Conservation (phyloP, 2,888 invertebrate genomes). For the Strigamia transsilvanica region DNA sequence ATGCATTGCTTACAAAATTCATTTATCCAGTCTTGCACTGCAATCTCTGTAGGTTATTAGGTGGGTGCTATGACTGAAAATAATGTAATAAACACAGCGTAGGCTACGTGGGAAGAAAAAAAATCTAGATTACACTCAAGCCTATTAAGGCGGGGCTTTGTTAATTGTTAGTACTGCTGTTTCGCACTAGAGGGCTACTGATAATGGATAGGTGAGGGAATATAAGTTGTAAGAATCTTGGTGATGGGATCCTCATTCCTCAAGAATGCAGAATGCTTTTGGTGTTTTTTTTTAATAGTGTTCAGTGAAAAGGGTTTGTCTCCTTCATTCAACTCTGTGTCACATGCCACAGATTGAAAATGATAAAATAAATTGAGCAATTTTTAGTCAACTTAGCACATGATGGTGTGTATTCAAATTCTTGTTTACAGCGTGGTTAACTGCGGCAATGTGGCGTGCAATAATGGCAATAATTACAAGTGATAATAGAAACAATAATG, state of each 20-base stretch:
- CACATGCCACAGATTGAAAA: conserved; percentile 10
- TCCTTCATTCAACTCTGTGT: not conserved
- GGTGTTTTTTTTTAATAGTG: not conserved
- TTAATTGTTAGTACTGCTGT: not conserved
- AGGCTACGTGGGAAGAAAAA: not conserved
- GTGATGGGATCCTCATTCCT: not conserved
- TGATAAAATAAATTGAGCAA: conserved; percentile 20
- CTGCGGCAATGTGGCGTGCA: not conserved
- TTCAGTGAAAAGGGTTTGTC: not conserved
- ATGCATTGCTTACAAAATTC: conserved; percentile 20
- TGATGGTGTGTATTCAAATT: not conserved
- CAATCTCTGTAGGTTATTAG: conserved; percentile 12
- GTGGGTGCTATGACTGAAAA: conserved; percentile 14
- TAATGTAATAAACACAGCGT: conserved; percentile 7
- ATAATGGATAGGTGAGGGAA: conserved; percentile 6
- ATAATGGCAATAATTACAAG: not conserved
- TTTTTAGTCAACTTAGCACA: conserved; percentile 13
- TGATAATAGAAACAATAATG: not conserved
- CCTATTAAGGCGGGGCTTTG: conserved; percentile 5
- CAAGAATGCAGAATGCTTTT: not conserved
- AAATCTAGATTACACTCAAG: conserved; percentile 20
- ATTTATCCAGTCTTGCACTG: conserved; percentile 20
- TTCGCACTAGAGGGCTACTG: not conserved
- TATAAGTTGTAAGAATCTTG: not conserved
- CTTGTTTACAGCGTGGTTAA: not conserved